phyloP scores from a whole-genome alignment of 2,113 vertebrate species.

The Illadopsis cleaveri region DNA sequence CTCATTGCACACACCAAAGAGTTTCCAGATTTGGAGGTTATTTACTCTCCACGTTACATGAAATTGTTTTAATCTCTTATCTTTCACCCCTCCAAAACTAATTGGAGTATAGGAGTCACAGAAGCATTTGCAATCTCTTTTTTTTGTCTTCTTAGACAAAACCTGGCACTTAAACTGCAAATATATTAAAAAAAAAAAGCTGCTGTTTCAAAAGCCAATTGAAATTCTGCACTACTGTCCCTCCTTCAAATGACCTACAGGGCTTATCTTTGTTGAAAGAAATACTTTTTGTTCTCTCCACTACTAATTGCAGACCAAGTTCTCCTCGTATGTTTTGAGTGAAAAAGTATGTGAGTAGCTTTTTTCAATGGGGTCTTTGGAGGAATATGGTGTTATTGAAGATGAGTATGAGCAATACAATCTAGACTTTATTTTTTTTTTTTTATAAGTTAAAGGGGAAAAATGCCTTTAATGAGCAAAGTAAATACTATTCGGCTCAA shows the following conservation, averaged over 20 bases:
- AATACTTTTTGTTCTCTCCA: neutral
- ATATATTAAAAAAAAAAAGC: neutral
- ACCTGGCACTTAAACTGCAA: neutral
- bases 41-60: neutral
- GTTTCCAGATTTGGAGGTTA: neutral
- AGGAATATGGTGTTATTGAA: neutral
- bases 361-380: neutral
- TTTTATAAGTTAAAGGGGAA: neutral
- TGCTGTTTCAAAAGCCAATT: neutral
- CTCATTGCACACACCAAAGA: neutral
- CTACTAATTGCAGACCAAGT: neutral
- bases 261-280: neutral
- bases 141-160: neutral
- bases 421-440: neutral
- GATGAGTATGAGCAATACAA: neutral
- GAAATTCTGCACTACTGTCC: neutral
- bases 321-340: neutral
- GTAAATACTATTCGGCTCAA: neutral
- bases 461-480: neutral
- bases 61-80: constrained; percentile 2
- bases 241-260: neutral
- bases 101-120: neutral
- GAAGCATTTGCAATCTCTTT: neutral
- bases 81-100: neutral
- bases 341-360: neutral